Evolutionary conservation across 1,140 invertebrate genomes (phyloP), one percentile per base, ranked within the genome.

Genomic region (Penaeus chinensis): DNA sequence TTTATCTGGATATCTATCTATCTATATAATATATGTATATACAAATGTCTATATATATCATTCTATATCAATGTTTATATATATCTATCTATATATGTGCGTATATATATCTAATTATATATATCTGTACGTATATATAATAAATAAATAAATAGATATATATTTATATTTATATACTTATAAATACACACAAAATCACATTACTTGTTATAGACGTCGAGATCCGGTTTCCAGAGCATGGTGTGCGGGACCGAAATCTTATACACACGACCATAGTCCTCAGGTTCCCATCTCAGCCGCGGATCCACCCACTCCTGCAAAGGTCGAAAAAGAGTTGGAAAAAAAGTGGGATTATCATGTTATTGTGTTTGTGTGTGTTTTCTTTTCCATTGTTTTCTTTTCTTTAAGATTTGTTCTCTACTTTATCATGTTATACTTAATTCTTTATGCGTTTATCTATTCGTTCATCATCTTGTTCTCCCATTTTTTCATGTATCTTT

Each of bases 131-230:
- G n/a, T 65, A 65, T 4, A 65, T 0, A 77, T 10, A 19, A 3
- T n/a, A 22, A 69, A 69, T 69, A 22, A 69, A n/a, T n/a, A 69
- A 27, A 69, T 69, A 69, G 27, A 69, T 27, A 69, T 27, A 69
- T 27, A 69, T 27, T n/a, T 27, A 69, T 27, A 69, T 27, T n/a
- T 27, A 69, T 24, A 62, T 10, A 3, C 16, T 5, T 82, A 47
- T 32, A 18, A 3, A 60, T 22, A 79, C 3, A 54, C n/a, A n/a
- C 60, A 11, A 54, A 0, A 19, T 2, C n/a, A 20, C 65, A 78
- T 24, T 37, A 87, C 85, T 81, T 87, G 71, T 87, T 87, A 63
- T 87, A 87, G 32, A 87, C 54, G 62, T 63, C 80, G 16, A 87
- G 54, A 62, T 87, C 85, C 13, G 85, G 85, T 27, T 82, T 87